Evolutionary conservation across 1,140 invertebrate species (phyloP).

Genomic region (Drosophila repleta): DNA sequence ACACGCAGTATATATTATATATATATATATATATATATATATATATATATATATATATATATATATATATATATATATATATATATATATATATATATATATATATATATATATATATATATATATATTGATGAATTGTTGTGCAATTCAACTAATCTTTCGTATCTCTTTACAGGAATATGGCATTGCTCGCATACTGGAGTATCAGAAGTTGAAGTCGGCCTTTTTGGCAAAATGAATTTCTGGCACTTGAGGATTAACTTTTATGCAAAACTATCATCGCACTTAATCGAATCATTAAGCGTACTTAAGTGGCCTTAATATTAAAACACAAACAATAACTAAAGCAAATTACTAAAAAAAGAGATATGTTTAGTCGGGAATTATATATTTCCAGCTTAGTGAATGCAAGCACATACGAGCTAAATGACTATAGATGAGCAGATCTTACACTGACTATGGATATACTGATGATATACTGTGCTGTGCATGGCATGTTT

Average conservation of each 20-base stretch:
- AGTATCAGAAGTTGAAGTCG: conserved; percentile 63
- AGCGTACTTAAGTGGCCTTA: conserved; percentile 73
- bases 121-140: too few relatives aligned
- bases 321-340: conserved; percentile 10
- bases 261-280: conserved; percentile 12
- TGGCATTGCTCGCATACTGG: conserved; percentile 65
- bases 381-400: conserved; percentile 19
- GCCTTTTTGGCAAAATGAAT: conserved; percentile 54
- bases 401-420: conserved; percentile 12
- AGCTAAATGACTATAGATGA: conserved; percentile 17
- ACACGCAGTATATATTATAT: too few relatives aligned
- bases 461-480: conserved; percentile 2
- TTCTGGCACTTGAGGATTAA: conserved; percentile 1
- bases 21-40: too few relatives aligned
- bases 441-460: conserved; percentile 13
- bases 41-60: too few relatives aligned
- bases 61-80: too few relatives aligned
- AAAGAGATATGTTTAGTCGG: conserved; percentile 12
- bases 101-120: too few relatives aligned
- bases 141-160: neutral
- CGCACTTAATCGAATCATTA: conserved; percentile 63
- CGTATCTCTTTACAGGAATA: conserved; percentile 55
- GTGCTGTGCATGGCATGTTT: conserved; percentile 13
- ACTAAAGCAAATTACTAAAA: neutral
- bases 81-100: too few relatives aligned